Evolutionary conservation across 2,113 vertebrate genomes (phyloP), one percentile per base, ranked within the genome.

Genomic region (Garra rufa): DNA sequence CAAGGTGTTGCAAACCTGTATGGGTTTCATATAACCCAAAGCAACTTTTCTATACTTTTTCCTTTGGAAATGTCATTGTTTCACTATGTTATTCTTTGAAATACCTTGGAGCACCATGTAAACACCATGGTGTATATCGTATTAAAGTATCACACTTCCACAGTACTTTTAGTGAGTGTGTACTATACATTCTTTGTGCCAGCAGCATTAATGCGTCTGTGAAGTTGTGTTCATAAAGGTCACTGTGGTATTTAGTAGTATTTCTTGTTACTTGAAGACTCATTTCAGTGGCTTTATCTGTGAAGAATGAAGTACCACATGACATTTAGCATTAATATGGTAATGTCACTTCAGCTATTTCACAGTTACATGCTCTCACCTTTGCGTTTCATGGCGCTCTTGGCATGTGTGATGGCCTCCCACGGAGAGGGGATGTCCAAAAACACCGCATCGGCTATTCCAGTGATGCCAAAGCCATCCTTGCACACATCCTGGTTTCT

Each of bases 401-500:
- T 97, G 86, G 98, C 97, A 3, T 99, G 97, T 26, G 88, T 87
- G 87, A 99, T 95, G 0, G 98, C 97, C 92, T 99, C 97, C 98
- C 98, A 99, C 0, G 98, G 98, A 0, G 96, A 97, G 0, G 98
- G 98, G 88, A 99, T 99, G 91, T 99, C 98, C 88, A 99, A 92
- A 91, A 99, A 99, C 55, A 98, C 96, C 0, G 98, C 98, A 0
- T 99, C 97, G 0, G 98, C 98, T 79, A 95, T 85, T 0, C 90
- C 93, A 3, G 83, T 92, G 81, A 99, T 96, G 0, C 98, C 98
- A 15, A 99, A 99, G 10, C 98, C 98, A 0, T 96, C 96, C 77
- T 92, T 95, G 91, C 98, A 99, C 87, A 99, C 98, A 13, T 99
- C 98, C 91, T 98, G 97, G 92, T 96, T 98, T 90, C 91, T 93